Base-by-base conservation (phyloP, 1,140 invertebrate genomes). In the Euglossa dilemma region DNA sequence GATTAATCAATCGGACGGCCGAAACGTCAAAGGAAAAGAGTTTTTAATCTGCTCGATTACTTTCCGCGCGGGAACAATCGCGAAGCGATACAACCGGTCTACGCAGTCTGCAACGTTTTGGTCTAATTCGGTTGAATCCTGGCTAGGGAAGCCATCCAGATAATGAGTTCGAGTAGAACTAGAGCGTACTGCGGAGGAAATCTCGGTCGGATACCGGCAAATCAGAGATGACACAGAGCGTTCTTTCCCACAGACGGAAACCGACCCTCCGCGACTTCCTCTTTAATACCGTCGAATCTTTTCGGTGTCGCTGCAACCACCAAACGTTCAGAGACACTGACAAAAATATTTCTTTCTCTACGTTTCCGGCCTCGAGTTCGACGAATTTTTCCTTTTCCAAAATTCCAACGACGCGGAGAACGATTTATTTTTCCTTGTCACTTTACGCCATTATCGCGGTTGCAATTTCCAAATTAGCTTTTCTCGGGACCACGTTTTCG, bases 151-250 rank as follows among this genome's bases (percentile, higher is more conserved):
- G 50, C 59, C 59, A 75, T 70, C 84, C 61, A 77, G 73, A 74
- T 86, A 87, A 87, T 85, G 85, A 87, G 85, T 83, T 83, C 72
- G 72, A 77, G 67, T 77, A 66, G 59, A 72, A 74, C 72, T 66
- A 81, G 64, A 78, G 43, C 54, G 54, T 67, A 36, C 43, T 2
- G 11, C 8, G 52, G 43, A 61, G 43, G 25, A 61, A 86, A 67
- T 73, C 75, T 56, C 56, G 16, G 25, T 47, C 61, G 54, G 64
- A 67, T 69, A 59, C 59, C 54, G 57, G 12, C 54, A 16, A 23
- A 25, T n/a, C 28, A 72, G 70, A 71, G 50, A 52, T 54, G 79
- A 81, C 72, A 52, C 9, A 52, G 64, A 47, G 54, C 14, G 43
- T 56, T 69, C 67, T 63, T 77, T n/a, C 73, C 54, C 45, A 47